Evolutionary conservation across 2,113 vertebrate genomes (phyloP).

Genomic region (Sylvietta virens): DNA sequence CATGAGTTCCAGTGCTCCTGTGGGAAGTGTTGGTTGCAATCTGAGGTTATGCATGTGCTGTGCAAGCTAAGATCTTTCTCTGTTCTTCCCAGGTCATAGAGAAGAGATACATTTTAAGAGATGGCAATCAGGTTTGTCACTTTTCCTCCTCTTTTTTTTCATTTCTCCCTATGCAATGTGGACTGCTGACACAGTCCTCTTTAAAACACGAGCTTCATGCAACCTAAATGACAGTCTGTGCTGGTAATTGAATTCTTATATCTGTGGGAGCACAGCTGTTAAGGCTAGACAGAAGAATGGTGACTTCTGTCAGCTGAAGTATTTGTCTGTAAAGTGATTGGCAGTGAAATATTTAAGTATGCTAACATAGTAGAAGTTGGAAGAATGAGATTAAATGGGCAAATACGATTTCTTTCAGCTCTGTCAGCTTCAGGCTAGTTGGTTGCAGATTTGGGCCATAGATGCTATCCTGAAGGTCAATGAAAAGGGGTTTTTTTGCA

Average conservation of each 20-base stretch:
- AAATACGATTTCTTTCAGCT: neutral
- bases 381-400: neutral
- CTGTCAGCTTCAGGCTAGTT: neutral
- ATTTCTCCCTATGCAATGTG: neutral
- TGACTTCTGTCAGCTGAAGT: neutral
- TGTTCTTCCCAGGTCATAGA: constrained; percentile 86
- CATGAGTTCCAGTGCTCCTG: neutral
- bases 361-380: neutral
- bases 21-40: neutral
- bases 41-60: neutral
- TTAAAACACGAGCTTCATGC: neutral
- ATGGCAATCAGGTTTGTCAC: constrained; percentile 84
- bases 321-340: neutral
- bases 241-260: neutral
- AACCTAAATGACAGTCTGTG: neutral
- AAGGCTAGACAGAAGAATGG: neutral
- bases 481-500: neutral
- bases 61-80: neutral
- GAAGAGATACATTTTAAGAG: constrained; percentile 92
- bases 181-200: neutral
- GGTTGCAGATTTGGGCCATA: neutral
- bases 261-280: neutral
- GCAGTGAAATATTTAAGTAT: neutral
- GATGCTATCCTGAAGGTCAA: neutral
- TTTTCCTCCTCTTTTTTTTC: neutral